phyloP scores from a whole-genome alignment of 2,888 invertebrate genomes.

The Rhaphigaster nebulosa region DNA sequence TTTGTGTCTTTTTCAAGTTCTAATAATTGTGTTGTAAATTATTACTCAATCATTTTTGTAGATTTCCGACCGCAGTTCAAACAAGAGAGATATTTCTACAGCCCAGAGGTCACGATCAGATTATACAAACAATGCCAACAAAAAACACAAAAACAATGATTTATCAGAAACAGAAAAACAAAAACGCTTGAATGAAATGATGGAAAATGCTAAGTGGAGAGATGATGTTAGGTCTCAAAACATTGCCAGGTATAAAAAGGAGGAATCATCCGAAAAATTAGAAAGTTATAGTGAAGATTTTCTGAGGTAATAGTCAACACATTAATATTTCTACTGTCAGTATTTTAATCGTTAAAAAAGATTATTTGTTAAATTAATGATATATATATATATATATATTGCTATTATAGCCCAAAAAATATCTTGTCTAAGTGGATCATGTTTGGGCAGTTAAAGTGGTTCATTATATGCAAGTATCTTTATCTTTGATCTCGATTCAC shows the following conservation, averaged over 20 bases:
- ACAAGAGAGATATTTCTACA: not conserved
- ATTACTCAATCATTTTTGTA: not conserved
- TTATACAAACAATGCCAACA: not conserved
- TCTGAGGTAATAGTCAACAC: slow-evolving; percentile 63
- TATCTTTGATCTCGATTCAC: too few species aligned
- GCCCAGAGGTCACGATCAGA: not conserved
- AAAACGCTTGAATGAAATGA: slow-evolving; percentile 65
- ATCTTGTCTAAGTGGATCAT: too few species aligned
- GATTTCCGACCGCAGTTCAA: not conserved
- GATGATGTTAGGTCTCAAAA: slow-evolving; percentile 65
- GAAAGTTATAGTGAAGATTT: slow-evolving; percentile 65
- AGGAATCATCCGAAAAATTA: slow-evolving; percentile 61
- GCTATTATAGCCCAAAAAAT: too few species aligned
- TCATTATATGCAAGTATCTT: too few species aligned
- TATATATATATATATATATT: not conserved
- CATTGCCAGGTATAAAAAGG: slow-evolving; percentile 63
- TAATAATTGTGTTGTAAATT: too few species aligned
- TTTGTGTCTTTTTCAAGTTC: too few species aligned
- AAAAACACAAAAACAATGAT: slow-evolving; percentile 42
- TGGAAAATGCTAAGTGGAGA: slow-evolving; percentile 65
- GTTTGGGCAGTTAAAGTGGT: too few species aligned
- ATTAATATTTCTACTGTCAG: not conserved
- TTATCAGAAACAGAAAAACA: slow-evolving; percentile 66
- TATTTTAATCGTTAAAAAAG: not conserved
- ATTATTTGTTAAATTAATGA: not conserved